Conservation (phyloP, 2,888 invertebrate species). For the Lydus trimaculatus region DNA sequence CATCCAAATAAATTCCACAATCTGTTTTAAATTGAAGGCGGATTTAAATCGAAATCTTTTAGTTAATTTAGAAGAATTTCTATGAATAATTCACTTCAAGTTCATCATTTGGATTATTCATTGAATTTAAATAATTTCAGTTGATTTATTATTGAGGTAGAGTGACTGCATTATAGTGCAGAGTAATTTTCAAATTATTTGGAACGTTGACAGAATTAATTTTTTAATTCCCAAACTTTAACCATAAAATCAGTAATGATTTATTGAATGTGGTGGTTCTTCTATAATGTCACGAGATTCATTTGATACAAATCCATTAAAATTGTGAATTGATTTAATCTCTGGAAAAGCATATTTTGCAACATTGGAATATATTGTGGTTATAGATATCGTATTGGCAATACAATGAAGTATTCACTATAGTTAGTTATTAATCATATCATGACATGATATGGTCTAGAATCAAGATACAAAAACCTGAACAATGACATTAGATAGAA, state of each 20-base stretch:
- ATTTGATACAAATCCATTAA: background rate
- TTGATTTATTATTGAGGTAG: background rate
- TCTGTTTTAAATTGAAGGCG: background rate
- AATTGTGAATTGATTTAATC: background rate
- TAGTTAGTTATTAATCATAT: slow-evolving; percentile 21
- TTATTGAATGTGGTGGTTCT: too few relatives aligned
- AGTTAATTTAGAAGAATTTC: background rate
- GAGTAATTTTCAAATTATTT: slow-evolving; percentile 4
- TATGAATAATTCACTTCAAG: slow-evolving; percentile 1
- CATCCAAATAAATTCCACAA: background rate
- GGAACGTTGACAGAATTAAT: background rate
- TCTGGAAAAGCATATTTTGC: too few relatives aligned
- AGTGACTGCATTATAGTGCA: background rate
- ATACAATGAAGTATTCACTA: slow-evolving; percentile 3
- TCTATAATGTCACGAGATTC: too few relatives aligned
- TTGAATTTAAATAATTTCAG: slow-evolving; percentile 1
- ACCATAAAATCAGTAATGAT: background rate
- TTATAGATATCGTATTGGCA: background rate
- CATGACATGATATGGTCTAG: slow-evolving; percentile 15
- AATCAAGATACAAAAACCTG: slow-evolving; percentile 23
- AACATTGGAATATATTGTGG: background rate
- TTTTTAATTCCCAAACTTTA: background rate
- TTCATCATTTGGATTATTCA: background rate
- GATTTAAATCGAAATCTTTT: background rate
- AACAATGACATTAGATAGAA: slow-evolving; percentile 18